Evolutionary conservation across 2,113 vertebrate species (phyloP).

Genomic region (Montifringilla adamsi): DNA sequence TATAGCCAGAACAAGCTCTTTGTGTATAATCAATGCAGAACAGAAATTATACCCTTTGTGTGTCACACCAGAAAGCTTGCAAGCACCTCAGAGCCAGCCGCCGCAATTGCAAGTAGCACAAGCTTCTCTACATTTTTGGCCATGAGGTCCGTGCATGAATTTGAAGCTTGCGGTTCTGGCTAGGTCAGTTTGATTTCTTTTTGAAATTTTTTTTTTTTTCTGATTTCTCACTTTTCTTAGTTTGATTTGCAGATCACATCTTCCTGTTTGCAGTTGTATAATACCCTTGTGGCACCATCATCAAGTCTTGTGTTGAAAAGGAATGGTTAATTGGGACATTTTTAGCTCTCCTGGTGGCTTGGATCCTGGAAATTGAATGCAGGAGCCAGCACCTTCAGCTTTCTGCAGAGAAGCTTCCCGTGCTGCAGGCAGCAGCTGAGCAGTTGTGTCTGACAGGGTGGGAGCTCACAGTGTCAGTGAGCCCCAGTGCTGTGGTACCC

Average conservation of each 20-base stretch:
- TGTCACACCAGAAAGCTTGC: neutral
- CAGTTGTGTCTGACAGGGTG: neutral
- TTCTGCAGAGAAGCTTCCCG: neutral
- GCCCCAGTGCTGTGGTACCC: neutral
- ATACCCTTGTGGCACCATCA: neutral
- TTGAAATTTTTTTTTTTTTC: neutral
- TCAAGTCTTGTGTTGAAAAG: neutral
- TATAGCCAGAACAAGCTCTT: neutral
- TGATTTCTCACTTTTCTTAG: neutral
- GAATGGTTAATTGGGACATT: constrained; percentile 4
- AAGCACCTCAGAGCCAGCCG: neutral
- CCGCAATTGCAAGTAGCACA: neutral
- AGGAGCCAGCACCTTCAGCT: neutral
- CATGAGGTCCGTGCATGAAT: neutral
- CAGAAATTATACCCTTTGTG: neutral
- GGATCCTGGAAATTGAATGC: neutral
- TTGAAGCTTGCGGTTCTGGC: neutral
- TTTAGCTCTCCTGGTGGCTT: neutral
- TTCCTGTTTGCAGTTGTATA: neutral
- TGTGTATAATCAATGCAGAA: neutral
- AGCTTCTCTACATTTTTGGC: neutral
- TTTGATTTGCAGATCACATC: neutral
- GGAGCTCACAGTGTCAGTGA: neutral
- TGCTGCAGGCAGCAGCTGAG: neutral
- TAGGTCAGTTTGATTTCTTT: neutral